Percentiles rank a stretch among this genome's conserved stretches.
phyloP scores from a whole-genome alignment of 2,113 vertebrate species.

The Protobothrops flavoviridis region DNA sequence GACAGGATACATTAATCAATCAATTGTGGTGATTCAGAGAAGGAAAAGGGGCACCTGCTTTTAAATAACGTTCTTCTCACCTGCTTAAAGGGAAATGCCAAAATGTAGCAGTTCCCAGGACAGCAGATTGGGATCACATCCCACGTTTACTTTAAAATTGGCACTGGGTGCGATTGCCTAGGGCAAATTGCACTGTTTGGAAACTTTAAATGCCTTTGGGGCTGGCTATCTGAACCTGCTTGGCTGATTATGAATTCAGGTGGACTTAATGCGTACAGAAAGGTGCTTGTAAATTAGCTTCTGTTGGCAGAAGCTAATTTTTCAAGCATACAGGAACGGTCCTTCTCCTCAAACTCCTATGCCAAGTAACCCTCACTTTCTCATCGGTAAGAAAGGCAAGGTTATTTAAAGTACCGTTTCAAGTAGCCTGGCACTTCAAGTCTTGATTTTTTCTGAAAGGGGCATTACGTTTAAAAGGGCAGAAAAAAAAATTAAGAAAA shows the following conservation, averaged over 20 bases:
- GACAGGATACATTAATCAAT: not conserved
- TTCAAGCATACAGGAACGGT: not conserved
- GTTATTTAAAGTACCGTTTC: not conserved
- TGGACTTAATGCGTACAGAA: not conserved
- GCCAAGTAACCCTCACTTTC: not conserved
- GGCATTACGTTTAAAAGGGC: not conserved
- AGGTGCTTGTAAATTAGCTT: not conserved
- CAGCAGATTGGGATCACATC: not conserved
- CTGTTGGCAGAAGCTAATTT: not conserved
- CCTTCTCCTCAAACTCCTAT: not conserved
- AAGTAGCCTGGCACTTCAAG: not conserved
- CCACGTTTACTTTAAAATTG: not conserved
- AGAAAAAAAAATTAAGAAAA: not conserved
- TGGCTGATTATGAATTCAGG: not conserved
- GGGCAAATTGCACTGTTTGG: not conserved
- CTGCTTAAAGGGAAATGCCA: conserved; percentile 11
- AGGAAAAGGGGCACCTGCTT: not conserved
- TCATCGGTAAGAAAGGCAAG: not conserved
- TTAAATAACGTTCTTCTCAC: not conserved
- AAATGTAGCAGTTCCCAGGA: not conserved
- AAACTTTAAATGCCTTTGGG: not conserved
- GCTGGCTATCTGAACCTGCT: not conserved
- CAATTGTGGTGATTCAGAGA: conserved; percentile 8
- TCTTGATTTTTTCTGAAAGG: not conserved
- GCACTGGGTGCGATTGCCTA: not conserved